Percentiles rank a stretch among this genome's conserved stretches.
These are phyloP conservation scores for Belgica antarctica DNA, from an alignment of 2,888 invertebrate species.

Conservation along the genomic window DNA sequence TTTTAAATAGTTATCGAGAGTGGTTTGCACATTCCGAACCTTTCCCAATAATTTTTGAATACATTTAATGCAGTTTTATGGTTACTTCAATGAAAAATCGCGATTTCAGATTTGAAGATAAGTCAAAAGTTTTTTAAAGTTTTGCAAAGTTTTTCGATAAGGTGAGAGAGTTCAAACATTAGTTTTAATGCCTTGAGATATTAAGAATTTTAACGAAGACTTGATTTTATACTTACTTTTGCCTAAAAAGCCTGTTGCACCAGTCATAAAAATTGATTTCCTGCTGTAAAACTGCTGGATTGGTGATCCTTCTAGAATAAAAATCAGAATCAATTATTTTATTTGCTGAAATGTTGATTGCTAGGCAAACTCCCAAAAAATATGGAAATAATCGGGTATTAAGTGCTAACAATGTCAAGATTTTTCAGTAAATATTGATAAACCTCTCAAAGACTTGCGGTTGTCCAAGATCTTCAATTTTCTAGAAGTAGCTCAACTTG, in stretches of 20 bases:
- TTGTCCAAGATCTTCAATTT: too few relatives aligned
- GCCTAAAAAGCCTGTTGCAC: constrained; percentile 59
- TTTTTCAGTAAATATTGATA: neutral
- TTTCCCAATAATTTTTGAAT: too few relatives aligned
- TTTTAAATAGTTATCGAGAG: too few relatives aligned
- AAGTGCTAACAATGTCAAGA: neutral
- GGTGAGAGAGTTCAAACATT: too few relatives aligned
- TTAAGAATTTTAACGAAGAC: neutral
- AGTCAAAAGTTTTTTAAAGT: too few relatives aligned
- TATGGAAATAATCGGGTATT: too few relatives aligned
- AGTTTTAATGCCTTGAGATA: neutral
- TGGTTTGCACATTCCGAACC: too few relatives aligned
- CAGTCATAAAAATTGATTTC: constrained; percentile 62
- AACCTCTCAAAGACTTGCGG: neutral
- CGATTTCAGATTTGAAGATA: too few relatives aligned
- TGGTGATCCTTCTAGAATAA: constrained; percentile 46
- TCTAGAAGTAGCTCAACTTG: too few relatives aligned
- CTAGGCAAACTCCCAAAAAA: neutral
- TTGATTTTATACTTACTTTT: constrained; percentile 48
- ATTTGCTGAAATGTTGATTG: neutral
- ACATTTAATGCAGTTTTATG: too few relatives aligned
- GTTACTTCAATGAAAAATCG: too few relatives aligned
- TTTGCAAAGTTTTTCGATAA: neutral
- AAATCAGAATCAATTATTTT: neutral
- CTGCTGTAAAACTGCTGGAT: constrained; percentile 61